Evolutionary conservation across 2,888 invertebrate genomes (phyloP).

Genomic region (Cerceris ruficornis): DNA sequence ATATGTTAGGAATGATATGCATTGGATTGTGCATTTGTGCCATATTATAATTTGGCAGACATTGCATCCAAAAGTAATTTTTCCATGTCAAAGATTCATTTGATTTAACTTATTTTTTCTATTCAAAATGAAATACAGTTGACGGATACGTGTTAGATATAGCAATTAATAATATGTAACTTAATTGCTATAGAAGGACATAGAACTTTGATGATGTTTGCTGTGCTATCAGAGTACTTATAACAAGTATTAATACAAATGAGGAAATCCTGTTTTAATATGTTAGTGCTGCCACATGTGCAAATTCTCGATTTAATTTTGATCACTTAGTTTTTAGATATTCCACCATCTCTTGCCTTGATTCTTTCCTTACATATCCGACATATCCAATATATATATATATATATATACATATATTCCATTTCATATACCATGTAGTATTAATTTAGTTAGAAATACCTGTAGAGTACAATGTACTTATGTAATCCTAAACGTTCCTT

Average conservation of each 20-base stretch:
- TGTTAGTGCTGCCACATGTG: too few relatives aligned
- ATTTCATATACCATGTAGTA: conserved; percentile 1
- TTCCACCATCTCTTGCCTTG: too few relatives aligned
- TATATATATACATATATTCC: background rate
- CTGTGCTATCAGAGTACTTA: too few relatives aligned
- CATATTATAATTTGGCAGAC: conserved; percentile 47
- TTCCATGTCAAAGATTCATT: background rate
- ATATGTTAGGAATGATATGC: conserved; percentile 75
- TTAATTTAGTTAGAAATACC: conserved; percentile 20
- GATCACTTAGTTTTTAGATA: too few relatives aligned
- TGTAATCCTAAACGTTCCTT: background rate
- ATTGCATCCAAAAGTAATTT: conserved; percentile 2
- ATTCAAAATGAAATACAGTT: too few relatives aligned
- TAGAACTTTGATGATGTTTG: too few relatives aligned
- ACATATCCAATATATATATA: background rate
- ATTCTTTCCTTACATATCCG: background rate
- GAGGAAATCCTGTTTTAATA: too few relatives aligned
- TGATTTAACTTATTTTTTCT: conserved; percentile 24
- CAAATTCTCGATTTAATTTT: too few relatives aligned
- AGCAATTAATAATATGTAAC: too few relatives aligned
- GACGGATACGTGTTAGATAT: too few relatives aligned
- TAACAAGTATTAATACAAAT: too few relatives aligned
- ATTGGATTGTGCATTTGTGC: conserved; percentile 78
- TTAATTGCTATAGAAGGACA: too few relatives aligned
- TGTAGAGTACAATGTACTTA: conserved; percentile 39